phyloP scores from a whole-genome alignment of 2,113 vertebrate species.

The Ailurus styani region DNA sequence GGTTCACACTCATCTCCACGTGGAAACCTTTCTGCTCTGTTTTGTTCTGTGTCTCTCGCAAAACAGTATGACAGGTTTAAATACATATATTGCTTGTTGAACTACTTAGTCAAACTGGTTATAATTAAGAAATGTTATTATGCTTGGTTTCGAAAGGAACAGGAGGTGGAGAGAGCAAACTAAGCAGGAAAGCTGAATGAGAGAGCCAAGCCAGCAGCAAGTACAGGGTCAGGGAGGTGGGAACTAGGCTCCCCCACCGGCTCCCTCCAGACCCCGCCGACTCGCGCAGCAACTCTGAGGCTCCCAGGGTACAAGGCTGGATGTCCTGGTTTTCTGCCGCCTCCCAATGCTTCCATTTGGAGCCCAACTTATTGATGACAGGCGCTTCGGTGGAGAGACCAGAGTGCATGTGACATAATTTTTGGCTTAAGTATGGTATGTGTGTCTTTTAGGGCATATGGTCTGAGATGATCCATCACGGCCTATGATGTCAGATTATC shows the following conservation, averaged over 20 bases:
- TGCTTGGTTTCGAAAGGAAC: conserved; percentile 37
- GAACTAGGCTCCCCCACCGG: not conserved
- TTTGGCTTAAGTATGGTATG: conserved; percentile 61
- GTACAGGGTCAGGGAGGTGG: not conserved
- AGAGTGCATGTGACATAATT: conserved; percentile 28
- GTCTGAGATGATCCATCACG: conserved; percentile 52
- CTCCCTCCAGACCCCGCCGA: not conserved
- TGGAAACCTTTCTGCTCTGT: not conserved
- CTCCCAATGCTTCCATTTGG: conserved; percentile 22
- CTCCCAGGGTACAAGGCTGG: not conserved
- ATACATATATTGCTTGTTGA: conserved; percentile 20
- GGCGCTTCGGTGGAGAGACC: conserved; percentile 26
- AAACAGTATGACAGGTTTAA: conserved; percentile 31
- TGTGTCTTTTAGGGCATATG: conserved; percentile 53
- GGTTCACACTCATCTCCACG: not conserved
- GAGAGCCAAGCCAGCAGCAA: not conserved
- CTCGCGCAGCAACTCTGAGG: accelerated
- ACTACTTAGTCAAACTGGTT: not conserved
- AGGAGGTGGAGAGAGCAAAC: not conserved
- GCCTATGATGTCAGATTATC: conserved; percentile 58
- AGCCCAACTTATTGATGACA: not conserved
- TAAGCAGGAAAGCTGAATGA: not conserved
- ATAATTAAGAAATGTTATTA: conserved; percentile 13
- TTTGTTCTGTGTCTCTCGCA: not conserved
- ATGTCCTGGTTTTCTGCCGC: not conserved